phyloP scores from a whole-genome alignment of 2,888 invertebrate genomes.

The Synanthedon vespiformis region DNA sequence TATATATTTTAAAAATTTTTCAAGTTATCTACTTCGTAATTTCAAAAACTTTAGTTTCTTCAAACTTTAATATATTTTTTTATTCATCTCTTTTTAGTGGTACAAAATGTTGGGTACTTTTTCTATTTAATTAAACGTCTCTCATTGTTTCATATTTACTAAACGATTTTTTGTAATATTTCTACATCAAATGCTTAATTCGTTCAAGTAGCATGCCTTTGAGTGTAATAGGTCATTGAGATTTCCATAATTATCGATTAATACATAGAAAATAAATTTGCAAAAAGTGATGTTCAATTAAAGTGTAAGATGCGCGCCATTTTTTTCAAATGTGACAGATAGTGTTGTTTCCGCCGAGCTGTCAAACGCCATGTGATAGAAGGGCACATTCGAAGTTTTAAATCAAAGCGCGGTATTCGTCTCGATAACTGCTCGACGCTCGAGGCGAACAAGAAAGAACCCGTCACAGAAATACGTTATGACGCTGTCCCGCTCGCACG shows the following conservation, averaged over 20 bases:
- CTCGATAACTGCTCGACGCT: conserved; percentile 53
- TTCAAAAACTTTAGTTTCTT: no score
- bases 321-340: conserved; percentile 62
- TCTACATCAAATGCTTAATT: no score
- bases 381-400: conserved; percentile 68
- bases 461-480: conserved; percentile 63
- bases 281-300: neutral
- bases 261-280: neutral
- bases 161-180: no score
- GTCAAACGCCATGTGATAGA: conserved; percentile 71
- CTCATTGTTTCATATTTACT: no score
- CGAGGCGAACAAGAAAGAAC: conserved; percentile 62
- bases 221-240: neutral
- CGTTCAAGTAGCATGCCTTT: no score
- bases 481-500: conserved; percentile 36
- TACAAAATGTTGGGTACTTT: no score
- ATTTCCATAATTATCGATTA: neutral
- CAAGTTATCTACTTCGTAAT: no score
- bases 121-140: no score
- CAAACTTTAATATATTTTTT: no score
- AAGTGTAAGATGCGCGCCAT: conserved; percentile 38
- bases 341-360: conserved; percentile 60
- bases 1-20: no score
- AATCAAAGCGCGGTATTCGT: conserved; percentile 64
- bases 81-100: no score